Evolutionary conservation across 2,113 vertebrate species (phyloP).

Genomic region (Sprattus sprattus): DNA sequence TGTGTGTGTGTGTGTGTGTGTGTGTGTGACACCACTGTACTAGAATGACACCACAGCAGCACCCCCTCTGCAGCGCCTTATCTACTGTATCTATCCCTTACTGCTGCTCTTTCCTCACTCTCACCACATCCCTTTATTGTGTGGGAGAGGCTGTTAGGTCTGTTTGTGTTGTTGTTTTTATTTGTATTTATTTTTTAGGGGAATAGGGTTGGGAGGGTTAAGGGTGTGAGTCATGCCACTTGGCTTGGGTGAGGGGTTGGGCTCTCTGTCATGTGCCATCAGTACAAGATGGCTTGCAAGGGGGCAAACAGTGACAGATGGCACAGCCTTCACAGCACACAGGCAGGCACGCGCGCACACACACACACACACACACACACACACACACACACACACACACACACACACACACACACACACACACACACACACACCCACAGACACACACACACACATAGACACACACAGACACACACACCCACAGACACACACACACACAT

Average conservation of each 20-base stretch:
- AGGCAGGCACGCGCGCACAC: background rate
- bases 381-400: background rate
- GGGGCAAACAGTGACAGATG: constrained; percentile 46
- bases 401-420: constrained; percentile 22
- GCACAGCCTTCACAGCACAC: constrained; percentile 25
- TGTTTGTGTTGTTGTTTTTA: constrained; percentile 31
- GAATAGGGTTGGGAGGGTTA: background rate
- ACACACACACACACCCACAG: background rate
- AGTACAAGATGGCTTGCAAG: background rate
- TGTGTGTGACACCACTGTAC: background rate
- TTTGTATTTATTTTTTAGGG: constrained; percentile 1
- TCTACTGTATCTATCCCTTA: background rate
- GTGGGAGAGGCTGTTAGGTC: background rate
- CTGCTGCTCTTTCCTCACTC: background rate
- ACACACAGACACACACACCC: background rate
- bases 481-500: background rate
- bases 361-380: background rate
- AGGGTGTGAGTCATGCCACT: background rate
- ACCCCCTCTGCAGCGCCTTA: background rate
- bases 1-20: background rate
- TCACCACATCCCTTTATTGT: background rate
- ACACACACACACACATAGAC: background rate
- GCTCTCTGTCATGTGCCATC: constrained; percentile 19
- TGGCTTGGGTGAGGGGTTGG: background rate
- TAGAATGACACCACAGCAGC: background rate